Conservation (phyloP, 2,113 vertebrate genomes). For the Pardalotus punctatus region DNA sequence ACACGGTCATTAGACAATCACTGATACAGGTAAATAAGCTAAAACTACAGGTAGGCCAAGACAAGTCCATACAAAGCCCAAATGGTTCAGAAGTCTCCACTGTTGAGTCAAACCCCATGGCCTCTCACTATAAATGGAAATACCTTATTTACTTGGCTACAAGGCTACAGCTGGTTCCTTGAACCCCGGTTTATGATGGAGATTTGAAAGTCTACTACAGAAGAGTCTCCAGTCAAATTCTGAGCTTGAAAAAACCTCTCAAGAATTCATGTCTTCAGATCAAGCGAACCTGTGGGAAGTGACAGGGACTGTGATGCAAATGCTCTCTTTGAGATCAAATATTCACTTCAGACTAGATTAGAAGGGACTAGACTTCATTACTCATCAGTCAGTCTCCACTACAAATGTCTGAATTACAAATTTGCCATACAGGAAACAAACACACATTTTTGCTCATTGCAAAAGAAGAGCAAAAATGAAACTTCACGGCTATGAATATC, state of each 20-base stretch:
- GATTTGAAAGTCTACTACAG: not conserved
- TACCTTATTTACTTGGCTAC: not conserved
- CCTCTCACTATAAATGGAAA: not conserved
- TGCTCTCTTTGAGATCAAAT: not conserved
- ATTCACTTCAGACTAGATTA: not conserved
- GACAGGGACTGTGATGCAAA: not conserved
- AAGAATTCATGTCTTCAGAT: not conserved
- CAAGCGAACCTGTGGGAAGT: not conserved
- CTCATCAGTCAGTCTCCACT: not conserved
- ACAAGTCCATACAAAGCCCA: not conserved
- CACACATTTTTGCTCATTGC: not conserved
- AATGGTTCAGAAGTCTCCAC: not conserved
- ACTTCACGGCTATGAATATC: not conserved
- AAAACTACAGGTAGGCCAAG: not conserved
- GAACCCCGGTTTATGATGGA: not conserved
- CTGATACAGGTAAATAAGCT: not conserved
- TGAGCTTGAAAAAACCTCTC: not conserved
- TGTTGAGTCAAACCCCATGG: not conserved
- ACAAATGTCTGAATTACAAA: not conserved
- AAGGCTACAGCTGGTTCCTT: not conserved
- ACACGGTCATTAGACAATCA: not conserved
- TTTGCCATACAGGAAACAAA: not conserved
- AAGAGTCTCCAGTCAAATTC: not conserved
- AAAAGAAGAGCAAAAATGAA: not conserved
- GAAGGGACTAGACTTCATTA: not conserved